Evolutionary conservation across 2,113 vertebrate species (phyloP).

Genomic region (Mastomys coucha): DNA sequence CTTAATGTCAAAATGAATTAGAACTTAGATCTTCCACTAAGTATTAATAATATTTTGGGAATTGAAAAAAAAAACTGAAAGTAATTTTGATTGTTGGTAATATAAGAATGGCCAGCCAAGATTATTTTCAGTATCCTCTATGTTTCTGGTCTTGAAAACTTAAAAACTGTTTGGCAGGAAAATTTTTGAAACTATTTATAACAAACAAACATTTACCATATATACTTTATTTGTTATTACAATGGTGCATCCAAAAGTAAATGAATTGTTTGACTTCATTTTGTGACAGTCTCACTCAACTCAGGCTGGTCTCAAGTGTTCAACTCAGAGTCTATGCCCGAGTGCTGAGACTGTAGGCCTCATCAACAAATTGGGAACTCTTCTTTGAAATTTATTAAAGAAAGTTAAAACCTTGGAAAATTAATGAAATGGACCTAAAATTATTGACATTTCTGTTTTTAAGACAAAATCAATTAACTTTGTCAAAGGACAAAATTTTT

Average conservation of each 20-base stretch:
- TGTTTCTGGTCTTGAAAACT: background rate
- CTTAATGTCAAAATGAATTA: background rate
- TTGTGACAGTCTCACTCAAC: background rate
- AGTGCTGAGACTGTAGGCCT: too few species aligned
- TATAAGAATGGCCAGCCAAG: background rate
- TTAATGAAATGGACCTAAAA: background rate
- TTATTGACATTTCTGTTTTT: background rate
- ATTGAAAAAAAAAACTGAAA: background rate
- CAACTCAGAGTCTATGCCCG: rapidly evolving
- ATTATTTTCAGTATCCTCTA: background rate
- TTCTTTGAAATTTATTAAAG: background rate
- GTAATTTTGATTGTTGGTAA: background rate
- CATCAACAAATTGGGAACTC: background rate
- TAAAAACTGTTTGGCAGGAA: background rate
- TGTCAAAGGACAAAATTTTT: background rate
- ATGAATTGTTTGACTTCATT: background rate
- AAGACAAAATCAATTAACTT: background rate
- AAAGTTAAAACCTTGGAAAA: background rate
- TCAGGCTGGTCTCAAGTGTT: background rate
- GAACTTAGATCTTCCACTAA: background rate
- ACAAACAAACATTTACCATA: background rate
- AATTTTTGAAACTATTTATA: background rate
- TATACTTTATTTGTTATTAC: background rate
- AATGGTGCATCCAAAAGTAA: background rate
- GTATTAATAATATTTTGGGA: background rate